phyloP scores from a whole-genome alignment of 2,888 invertebrate genomes.

The Venustoraphidia nigricollis region DNA sequence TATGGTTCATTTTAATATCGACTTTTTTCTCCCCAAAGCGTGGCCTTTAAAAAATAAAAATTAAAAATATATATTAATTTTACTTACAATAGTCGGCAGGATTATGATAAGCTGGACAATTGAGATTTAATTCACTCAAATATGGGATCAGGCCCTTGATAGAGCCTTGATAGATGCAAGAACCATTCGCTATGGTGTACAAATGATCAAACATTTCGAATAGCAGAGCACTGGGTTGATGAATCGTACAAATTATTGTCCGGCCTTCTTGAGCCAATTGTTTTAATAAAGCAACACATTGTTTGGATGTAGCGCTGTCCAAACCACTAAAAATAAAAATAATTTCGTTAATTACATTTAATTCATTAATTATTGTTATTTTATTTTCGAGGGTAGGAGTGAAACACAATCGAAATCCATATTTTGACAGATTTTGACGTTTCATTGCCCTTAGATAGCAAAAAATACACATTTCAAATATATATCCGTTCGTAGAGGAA shows the following conservation, averaged over 20 bases:
- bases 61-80: slow-evolving; percentile 3
- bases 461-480: too few relatives aligned
- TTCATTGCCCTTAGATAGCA: too few relatives aligned
- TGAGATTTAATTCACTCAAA: slow-evolving; percentile 48
- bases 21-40: too few relatives aligned
- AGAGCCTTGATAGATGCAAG: slow-evolving; percentile 67
- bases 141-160: slow-evolving; percentile 62
- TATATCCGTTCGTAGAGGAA: too few relatives aligned
- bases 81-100: slow-evolving; percentile 78
- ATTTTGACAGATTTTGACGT: too few relatives aligned
- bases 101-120: slow-evolving; percentile 80
- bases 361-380: neutral
- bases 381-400: too few relatives aligned
- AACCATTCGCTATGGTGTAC: slow-evolving; percentile 67
- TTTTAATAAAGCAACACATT: slow-evolving; percentile 65
- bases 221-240: slow-evolving; percentile 77
- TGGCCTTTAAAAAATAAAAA: neutral
- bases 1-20: too few relatives aligned
- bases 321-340: slow-evolving; percentile 42
- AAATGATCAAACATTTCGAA: slow-evolving; percentile 82
- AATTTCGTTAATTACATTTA: neutral
- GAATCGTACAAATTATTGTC: slow-evolving; percentile 78
- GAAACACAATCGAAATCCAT: too few relatives aligned
- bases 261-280: slow-evolving; percentile 68
- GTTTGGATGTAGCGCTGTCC: slow-evolving; percentile 69